Evolutionary conservation across 2,797 vertebrate genomes (phyloP), one percentile per base, ranked within the genome.

Genomic region (Sibirionetta formosa): DNA sequence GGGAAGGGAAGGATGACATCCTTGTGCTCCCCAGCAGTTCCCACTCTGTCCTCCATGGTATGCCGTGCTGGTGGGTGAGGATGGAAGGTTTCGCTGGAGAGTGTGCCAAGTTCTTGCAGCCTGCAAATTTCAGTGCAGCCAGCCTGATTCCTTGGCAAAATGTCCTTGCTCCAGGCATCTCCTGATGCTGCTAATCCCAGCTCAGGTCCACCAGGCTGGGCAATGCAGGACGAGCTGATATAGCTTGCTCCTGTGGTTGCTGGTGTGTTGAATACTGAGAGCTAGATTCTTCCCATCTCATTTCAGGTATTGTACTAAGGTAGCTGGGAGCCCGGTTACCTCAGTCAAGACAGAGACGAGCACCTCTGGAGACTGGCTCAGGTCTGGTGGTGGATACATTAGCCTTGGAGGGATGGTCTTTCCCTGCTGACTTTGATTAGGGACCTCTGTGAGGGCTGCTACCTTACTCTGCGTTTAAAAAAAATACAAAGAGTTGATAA

Each of bases 231-330:
- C 11, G 11, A 18, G 48, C 77, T 38, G 66, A 10, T 10, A 0
- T 50, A 46, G 33, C 31, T 42, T 1, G 0, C 26, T 75, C 48
- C 27, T 33, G 8, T 7, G 66, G 11, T 2, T 7, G 24, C 18
- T 44, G n/a, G 4, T 23, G 17, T 22, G 78, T 53, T 66, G 31
- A 53, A 17, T 29, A 13, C 29, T 7, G 18, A 36, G 7, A 19
- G n/a, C n/a, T 24, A 14, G 40, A 8, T 57, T 51, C 24, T 35
- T 83, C 7, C 7, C 46, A 23, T 88, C 0, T 2, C 16, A 20
- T 46, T 33, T 23, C 82, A 77, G 58, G 11, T 58, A 12, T 38
- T 63, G 57, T 33, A 6, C 42, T 1, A 5, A 48, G 58, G 38
- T 31, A 26, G 7, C 5, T 33, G n/a, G 53, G 35, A 94, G 27